phyloP scores from a whole-genome alignment of 2,113 vertebrate genomes.

The Actenoides hombroni region DNA sequence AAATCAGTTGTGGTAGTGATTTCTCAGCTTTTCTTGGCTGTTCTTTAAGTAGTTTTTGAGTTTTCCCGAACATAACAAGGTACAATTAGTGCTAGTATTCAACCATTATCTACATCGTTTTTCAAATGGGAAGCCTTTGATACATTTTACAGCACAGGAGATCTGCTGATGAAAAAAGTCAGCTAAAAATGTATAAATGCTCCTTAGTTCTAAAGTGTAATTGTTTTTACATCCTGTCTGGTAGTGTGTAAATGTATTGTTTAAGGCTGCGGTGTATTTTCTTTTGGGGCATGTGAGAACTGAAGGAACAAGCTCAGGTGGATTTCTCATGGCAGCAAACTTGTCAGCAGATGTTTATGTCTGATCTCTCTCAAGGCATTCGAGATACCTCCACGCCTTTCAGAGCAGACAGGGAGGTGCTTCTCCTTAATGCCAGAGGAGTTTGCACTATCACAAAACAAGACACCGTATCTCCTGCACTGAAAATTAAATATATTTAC shows the following conservation, averaged over 20 bases:
- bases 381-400: neutral
- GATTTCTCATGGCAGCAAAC: neutral
- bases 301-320: neutral
- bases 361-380: neutral
- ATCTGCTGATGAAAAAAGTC: neutral
- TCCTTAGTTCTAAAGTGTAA: neutral
- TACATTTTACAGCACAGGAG: neutral
- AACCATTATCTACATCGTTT: neutral
- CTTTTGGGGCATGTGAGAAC: neutral
- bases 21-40: constrained; percentile 30
- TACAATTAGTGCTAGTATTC: neutral
- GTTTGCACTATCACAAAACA: neutral
- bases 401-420: neutral
- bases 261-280: neutral
- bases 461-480: neutral
- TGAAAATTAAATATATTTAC: neutral
- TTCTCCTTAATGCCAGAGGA: neutral
- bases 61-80: neutral
- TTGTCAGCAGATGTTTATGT: neutral
- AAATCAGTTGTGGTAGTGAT: neutral
- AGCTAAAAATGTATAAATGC: neutral
- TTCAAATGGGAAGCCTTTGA: neutral
- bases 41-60: neutral
- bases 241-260: neutral
- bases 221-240: neutral